Evolutionary conservation across 1,140 invertebrate species (phyloP), one percentile per base, ranked within the genome.

Genomic region (Drosophila elegans): DNA sequence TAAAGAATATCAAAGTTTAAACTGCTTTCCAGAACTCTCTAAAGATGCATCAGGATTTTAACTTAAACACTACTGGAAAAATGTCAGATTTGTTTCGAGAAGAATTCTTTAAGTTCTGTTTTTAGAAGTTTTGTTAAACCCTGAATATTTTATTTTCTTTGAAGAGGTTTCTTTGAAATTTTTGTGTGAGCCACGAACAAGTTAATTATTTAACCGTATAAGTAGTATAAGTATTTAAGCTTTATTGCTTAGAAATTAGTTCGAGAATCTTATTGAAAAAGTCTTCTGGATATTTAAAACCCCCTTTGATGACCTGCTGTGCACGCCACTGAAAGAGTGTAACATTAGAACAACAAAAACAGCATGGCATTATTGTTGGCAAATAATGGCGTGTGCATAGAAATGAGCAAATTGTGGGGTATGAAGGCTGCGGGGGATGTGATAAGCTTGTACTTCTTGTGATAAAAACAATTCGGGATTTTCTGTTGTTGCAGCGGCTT

Each of bases 371-470:
- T 44, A 34, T 38, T 61, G 55, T 61, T 21, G 32, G 61, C 57
- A 16, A 64, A 61, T 27, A 13, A 48, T 48, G 62, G 59, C 62
- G 42, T 38, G 42, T 66, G 62, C 39, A 59, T 29, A 59, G 59
- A 61, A 42, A 42, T 59, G 38, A 42, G 53, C 16, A 32, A 32
- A 10, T 25, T 13, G 46, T 13, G 32, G 10, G 27, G 27, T 13
- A 27, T 3, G 11, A n/a, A 3, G 32, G 34, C 2, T 29, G 13
- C 11, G 52, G 11, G 16, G 55, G 13, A 12, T 42, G 16, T 29
- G 36, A 41, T 64, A 64, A 52, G 46, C 60, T 68, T 68, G 64
- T 44, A 44, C 60, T 64, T 41, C 29, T 21, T 51, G 29, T 52
- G 64, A 68, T 68, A 68, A 67, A 63, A 67, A 67, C 63, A 42